phyloP scores from a whole-genome alignment of 2,113 vertebrate genomes.

The Pogonocichla stellata region DNA sequence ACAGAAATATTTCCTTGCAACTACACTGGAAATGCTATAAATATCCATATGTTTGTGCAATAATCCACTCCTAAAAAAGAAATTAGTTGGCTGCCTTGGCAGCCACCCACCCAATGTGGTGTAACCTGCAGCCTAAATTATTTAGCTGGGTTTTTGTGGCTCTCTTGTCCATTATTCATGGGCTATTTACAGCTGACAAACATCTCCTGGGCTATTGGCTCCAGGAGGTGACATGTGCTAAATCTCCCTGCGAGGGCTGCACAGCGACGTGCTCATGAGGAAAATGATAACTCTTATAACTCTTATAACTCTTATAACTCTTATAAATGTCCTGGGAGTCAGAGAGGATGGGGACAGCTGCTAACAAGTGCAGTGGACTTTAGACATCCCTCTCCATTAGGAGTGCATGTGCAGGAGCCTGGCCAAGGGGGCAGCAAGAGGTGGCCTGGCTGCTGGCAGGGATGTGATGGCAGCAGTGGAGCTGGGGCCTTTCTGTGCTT shows the following conservation, averaged over 20 bases:
- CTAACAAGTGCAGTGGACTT: not conserved
- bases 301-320: not conserved
- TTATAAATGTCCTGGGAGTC: not conserved
- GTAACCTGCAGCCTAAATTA: not conserved
- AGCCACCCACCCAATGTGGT: not conserved
- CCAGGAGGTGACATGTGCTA: not conserved
- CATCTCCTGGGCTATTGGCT: not conserved
- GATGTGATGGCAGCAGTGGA: not conserved
- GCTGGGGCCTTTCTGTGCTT: not conserved
- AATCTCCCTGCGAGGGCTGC: not conserved
- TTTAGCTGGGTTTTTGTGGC: not conserved
- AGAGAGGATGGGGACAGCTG: not conserved
- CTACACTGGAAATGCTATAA: not conserved
- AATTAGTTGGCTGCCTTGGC: not conserved
- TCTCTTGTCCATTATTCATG: not conserved
- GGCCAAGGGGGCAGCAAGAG: not conserved
- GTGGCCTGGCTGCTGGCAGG: not conserved
- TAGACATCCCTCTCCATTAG: not conserved
- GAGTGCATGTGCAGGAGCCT: not conserved
- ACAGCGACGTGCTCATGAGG: not conserved
- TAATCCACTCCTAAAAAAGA: slow-evolving; percentile 4
- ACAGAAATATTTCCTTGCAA: not conserved
- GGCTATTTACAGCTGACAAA: slow-evolving; percentile 19
- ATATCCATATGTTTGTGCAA: not conserved
- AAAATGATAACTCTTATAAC: not conserved